Percentiles rank a stretch among this genome's conserved stretches.
phyloP scores from a whole-genome alignment of 2,797 vertebrate genomes.

The Tokudaia tokunoshimensis region DNA sequence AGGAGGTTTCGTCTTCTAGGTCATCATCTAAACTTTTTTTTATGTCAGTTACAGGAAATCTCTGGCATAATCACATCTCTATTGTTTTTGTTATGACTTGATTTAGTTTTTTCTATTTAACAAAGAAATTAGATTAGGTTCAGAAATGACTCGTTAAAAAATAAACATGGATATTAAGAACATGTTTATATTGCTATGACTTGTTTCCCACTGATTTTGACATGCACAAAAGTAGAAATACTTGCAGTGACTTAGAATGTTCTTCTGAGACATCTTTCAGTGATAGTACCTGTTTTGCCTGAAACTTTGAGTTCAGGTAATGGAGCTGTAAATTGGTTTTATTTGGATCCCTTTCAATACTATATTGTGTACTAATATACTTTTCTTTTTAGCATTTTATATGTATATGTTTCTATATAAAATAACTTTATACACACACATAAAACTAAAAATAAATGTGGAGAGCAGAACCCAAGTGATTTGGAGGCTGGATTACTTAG shows the following conservation, averaged over 20 bases:
- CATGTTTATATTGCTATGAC: neutral
- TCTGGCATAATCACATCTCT: slow-evolving; percentile 71
- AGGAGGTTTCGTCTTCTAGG: slow-evolving; percentile 75
- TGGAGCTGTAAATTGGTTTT: slow-evolving; percentile 27
- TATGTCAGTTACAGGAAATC: slow-evolving; percentile 79
- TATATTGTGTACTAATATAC: slow-evolving; percentile 45
- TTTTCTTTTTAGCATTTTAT: slow-evolving; percentile 32
- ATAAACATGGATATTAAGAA: neutral
- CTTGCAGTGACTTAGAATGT: neutral
- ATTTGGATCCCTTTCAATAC: slow-evolving; percentile 52
- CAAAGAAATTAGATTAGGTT: slow-evolving; percentile 58
- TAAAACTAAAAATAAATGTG: slow-evolving; percentile 72
- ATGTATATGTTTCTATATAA: neutral
- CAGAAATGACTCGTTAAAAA: slow-evolving; percentile 52
- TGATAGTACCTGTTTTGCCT: slow-evolving; percentile 9
- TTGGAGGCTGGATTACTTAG: slow-evolving; percentile 57
- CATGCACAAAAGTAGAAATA: slow-evolving; percentile 8
- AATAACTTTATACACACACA: neutral
- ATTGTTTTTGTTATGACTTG: slow-evolving; percentile 71
- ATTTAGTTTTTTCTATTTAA: slow-evolving; percentile 67
- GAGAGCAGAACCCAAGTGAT: slow-evolving; percentile 63
- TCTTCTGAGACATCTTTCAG: neutral
- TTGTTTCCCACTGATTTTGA: slow-evolving; percentile 40
- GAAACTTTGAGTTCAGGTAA: neutral
- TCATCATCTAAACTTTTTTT: slow-evolving; percentile 65